Percentiles rank a stretch among this genome's conserved stretches.
These are phyloP conservation scores for Tangachromis dhanisi DNA, from an alignment of 2,113 vertebrate species.

Conservation along the genomic window DNA sequence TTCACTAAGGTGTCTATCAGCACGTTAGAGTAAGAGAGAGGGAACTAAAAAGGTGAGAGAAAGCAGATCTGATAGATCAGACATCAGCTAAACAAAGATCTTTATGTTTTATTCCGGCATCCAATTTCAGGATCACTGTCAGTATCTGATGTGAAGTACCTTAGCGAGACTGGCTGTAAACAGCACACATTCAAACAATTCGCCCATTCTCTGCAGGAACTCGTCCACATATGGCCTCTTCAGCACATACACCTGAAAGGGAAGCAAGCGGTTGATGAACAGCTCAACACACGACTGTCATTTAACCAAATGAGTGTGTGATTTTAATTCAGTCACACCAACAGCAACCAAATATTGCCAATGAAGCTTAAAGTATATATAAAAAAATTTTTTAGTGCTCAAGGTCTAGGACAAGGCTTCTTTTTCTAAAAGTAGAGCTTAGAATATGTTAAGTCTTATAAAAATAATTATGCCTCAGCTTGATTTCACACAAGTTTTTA, in stretches of 20 bases:
- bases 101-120: fast-evolving
- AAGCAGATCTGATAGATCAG: slow-evolving; percentile 4
- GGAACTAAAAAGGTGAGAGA: not conserved
- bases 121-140: not conserved
- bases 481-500: not conserved
- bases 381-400: not conserved
- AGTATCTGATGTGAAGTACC: slow-evolving; percentile 60
- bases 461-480: not conserved
- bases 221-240: slow-evolving; percentile 88
- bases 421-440: not conserved
- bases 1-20: not conserved
- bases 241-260: slow-evolving; percentile 83
- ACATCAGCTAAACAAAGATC: not conserved
- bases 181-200: slow-evolving; percentile 87
- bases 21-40: not conserved
- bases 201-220: slow-evolving; percentile 86
- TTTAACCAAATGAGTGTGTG: fast-evolving
- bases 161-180: slow-evolving; percentile 89
- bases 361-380: not conserved
- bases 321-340: not conserved
- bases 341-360: not conserved
- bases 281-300: fast-evolving
- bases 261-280: not conserved
- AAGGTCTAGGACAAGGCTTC: not conserved
- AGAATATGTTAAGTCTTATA: not conserved